Conservation (phyloP, 2,797 vertebrate species). For the Vultur gryphus region DNA sequence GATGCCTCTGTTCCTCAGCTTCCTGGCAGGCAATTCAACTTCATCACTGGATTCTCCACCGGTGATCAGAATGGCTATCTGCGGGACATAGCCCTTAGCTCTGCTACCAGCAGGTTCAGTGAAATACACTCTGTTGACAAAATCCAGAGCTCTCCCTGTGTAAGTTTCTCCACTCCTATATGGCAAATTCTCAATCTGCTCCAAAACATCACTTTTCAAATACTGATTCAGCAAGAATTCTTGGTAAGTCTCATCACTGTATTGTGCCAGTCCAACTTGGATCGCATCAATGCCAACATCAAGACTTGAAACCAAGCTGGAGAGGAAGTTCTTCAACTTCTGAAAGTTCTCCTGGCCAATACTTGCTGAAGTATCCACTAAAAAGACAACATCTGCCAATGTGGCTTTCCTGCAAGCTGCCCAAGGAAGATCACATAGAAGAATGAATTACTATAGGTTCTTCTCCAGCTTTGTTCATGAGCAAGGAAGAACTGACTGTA, state of each 20-base stretch:
- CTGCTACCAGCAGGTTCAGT: conserved; percentile 72
- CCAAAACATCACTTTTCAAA: conserved; percentile 70
- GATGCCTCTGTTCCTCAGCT: conserved; percentile 71
- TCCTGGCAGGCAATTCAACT: conserved; percentile 54
- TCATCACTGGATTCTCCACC: conserved; percentile 77
- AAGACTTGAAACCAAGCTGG: conserved; percentile 68
- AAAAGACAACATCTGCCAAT: conserved; percentile 81
- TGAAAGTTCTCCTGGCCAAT: conserved; percentile 72
- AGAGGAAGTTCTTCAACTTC: conserved; percentile 77
- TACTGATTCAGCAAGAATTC: conserved; percentile 80
- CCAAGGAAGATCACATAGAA: neutral
- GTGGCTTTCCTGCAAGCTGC: conserved; percentile 77
- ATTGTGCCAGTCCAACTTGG: conserved; percentile 80
- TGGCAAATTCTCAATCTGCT: conserved; percentile 62
- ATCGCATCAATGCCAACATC: conserved; percentile 76
- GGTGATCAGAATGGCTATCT: conserved; percentile 81
- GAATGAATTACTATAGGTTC: neutral
- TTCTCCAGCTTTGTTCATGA: neutral
- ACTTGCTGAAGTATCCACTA: conserved; percentile 81
- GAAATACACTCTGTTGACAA: conserved; percentile 73
- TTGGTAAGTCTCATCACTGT: conserved; percentile 62
- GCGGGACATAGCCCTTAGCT: conserved; percentile 69
- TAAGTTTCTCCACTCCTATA: conserved; percentile 71
- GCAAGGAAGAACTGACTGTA: neutral
- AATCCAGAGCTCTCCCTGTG: conserved; percentile 78